phyloP scores from a whole-genome alignment of 2,113 vertebrate species.

The Pelobates fuscus region DNA sequence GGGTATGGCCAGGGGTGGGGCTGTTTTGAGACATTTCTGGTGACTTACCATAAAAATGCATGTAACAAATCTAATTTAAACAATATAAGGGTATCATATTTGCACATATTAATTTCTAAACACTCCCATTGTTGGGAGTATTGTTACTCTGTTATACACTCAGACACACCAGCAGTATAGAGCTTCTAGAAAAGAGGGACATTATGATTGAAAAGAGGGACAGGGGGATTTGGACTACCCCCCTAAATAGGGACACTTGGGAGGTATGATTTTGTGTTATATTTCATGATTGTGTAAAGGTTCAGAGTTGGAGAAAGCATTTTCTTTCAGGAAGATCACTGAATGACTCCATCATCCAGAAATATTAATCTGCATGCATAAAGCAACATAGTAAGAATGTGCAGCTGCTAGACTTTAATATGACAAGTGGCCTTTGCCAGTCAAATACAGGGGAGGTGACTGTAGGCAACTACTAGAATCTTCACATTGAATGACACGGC shows the following conservation, averaged over 20 bases:
- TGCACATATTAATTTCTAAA: too few relatives aligned
- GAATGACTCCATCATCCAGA: slow-evolving; percentile 20
- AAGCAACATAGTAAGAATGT: slow-evolving; percentile 20
- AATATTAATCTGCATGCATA: slow-evolving; percentile 20
- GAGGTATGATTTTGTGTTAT: too few relatives aligned
- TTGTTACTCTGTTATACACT: background rate
- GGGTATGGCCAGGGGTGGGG: too few relatives aligned
- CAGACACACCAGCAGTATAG: too few relatives aligned
- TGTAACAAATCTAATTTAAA: too few relatives aligned
- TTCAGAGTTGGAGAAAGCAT: background rate
- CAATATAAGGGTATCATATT: too few relatives aligned
- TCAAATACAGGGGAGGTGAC: slow-evolving; percentile 2
- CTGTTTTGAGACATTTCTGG: too few relatives aligned
- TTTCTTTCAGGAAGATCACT: slow-evolving; percentile 25
- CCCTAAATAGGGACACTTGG: too few relatives aligned
- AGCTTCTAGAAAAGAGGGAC: too few relatives aligned
- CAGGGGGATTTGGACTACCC: too few relatives aligned
- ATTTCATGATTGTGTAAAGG: background rate
- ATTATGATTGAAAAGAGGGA: too few relatives aligned
- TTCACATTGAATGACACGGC: background rate
- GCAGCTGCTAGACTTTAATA: slow-evolving; percentile 33
- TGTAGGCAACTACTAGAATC: background rate
- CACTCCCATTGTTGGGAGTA: background rate
- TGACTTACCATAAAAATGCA: too few relatives aligned
- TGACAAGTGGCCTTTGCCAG: background rate